phyloP scores from a whole-genome alignment of 2,888 invertebrate genomes.

The Oligia fasciuncula region DNA sequence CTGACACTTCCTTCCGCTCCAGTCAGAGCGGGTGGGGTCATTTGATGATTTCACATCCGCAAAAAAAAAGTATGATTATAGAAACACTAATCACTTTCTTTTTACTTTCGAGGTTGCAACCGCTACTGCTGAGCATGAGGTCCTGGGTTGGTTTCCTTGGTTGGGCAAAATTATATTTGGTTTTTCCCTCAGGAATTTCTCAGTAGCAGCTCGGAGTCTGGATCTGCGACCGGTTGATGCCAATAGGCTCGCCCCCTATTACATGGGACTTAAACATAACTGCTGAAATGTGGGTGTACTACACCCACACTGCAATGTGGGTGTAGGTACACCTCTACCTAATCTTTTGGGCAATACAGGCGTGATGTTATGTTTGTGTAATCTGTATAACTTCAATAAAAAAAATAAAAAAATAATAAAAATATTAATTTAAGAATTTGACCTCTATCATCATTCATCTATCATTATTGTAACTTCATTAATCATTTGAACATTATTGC shows the following conservation, averaged over 20 bases:
- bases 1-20: too few relatives aligned
- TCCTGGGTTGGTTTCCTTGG: not conserved
- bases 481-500: slow-evolving; percentile 5
- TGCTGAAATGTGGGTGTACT: not conserved
- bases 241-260: too few relatives aligned
- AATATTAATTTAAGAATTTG: not conserved
- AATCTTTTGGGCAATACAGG: not conserved
- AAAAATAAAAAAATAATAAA: not conserved
- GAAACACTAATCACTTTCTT: too few relatives aligned
- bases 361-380: not conserved
- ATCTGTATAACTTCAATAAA: not conserved
- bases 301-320: too few relatives aligned
- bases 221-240: too few relatives aligned
- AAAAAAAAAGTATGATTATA: not conserved
- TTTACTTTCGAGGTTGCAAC: not conserved
- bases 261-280: not conserved
- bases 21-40: too few relatives aligned
- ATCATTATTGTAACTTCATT: slow-evolving; percentile 16
- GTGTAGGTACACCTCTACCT: not conserved
- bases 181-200: not conserved
- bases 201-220: not conserved
- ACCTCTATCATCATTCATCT: slow-evolving; percentile 6
- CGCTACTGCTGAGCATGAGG: not conserved
- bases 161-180: not conserved
- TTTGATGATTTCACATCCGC: too few relatives aligned